phyloP scores from a whole-genome alignment of 2,113 vertebrate genomes.

The Planiliza haematocheilus region DNA sequence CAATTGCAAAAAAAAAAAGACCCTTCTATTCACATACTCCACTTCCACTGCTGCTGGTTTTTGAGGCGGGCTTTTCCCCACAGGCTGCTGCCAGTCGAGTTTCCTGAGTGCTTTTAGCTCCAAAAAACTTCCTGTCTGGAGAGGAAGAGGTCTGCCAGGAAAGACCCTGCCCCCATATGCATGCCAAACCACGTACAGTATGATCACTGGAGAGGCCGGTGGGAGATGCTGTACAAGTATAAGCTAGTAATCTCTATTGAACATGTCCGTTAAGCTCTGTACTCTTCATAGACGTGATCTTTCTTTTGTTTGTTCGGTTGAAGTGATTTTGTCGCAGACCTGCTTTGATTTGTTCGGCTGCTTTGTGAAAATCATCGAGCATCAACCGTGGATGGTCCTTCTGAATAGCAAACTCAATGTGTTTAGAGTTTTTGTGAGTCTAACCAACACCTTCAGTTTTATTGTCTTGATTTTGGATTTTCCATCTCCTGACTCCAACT shows the following conservation, averaged over 20 bases:
- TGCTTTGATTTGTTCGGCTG: too few relatives aligned
- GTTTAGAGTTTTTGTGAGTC: too few relatives aligned
- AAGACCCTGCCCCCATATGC: neutral
- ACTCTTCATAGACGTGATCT: too few relatives aligned
- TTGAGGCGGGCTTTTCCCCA: constrained; percentile 13
- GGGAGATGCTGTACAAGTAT: neutral
- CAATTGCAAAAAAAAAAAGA: neutral
- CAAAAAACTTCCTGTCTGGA: constrained; percentile 62
- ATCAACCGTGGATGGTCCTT: neutral
- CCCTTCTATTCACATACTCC: neutral
- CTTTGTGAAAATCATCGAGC: too few relatives aligned
- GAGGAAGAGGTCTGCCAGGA: constrained; percentile 56
- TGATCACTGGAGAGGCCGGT: neutral
- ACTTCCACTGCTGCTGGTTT: neutral
- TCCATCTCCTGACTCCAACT: too few relatives aligned
- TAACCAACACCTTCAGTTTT: neutral
- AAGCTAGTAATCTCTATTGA: too few relatives aligned
- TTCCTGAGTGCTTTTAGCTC: constrained; percentile 63
- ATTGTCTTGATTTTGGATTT: too few relatives aligned
- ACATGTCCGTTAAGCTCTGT: too few relatives aligned
- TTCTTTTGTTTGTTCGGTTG: too few relatives aligned
- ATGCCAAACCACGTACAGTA: constrained; percentile 8
- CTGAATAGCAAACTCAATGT: neutral
- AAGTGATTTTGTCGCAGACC: too few relatives aligned
- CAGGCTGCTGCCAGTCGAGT: constrained; percentile 23